A percentile compares a stretch with the other conserved stretches of the same genome.
phyloP scores from a whole-genome alignment of 2,113 vertebrate species.

The Erythrocercus mccallii region DNA sequence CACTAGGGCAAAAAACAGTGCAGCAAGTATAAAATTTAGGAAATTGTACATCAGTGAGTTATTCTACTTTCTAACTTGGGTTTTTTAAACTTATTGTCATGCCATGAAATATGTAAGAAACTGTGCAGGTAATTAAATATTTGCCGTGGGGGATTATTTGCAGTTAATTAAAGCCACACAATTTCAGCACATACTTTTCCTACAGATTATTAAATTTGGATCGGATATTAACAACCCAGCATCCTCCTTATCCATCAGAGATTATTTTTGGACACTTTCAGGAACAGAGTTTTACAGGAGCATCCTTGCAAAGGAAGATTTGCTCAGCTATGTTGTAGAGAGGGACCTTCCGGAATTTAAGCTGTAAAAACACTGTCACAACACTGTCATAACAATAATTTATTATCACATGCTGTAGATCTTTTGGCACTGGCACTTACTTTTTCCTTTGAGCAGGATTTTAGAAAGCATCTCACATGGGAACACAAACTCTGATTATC shows the following conservation, averaged over 20 bases:
- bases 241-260: constrained; percentile 63
- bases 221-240: constrained; percentile 67
- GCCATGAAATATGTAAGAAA: constrained; percentile 61
- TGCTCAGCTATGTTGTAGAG: background rate
- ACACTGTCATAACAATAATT: background rate
- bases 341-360: background rate
- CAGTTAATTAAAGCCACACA: constrained; percentile 77
- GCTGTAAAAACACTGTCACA: background rate
- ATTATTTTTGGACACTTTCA: constrained; percentile 41
- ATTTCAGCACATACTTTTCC: constrained; percentile 58
- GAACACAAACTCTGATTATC: background rate
- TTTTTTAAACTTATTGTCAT: constrained; percentile 66
- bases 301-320: background rate
- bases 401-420: background rate
- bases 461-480: background rate
- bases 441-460: background rate
- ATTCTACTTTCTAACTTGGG: constrained; percentile 60
- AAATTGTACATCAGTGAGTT: constrained; percentile 24
- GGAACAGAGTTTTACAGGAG: background rate
- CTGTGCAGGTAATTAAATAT: constrained; percentile 76
- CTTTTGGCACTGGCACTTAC: background rate
- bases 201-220: constrained; percentile 73
- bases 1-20: background rate
- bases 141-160: constrained; percentile 74
- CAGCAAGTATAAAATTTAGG: constrained; percentile 27